Percentiles rank a stretch among this genome's conserved stretches.
Evolutionary conservation across 2,113 vertebrate species (phyloP).

Genomic region (Trachemys scripta): DNA sequence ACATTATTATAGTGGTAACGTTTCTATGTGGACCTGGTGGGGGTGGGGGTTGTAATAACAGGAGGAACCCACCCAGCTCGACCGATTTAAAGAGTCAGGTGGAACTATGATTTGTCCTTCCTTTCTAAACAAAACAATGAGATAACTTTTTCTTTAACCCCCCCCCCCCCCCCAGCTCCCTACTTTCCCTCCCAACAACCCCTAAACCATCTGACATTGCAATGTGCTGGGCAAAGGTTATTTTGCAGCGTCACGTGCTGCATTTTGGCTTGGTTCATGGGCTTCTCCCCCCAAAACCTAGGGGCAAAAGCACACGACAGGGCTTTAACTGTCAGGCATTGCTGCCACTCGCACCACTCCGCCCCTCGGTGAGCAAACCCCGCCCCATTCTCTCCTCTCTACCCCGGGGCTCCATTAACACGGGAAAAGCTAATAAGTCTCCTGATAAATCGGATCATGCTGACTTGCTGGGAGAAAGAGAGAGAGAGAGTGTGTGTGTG

Average conservation of each 20-base stretch:
- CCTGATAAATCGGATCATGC: neutral
- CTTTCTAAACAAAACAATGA: neutral
- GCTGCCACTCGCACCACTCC: neutral
- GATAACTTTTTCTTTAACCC: neutral
- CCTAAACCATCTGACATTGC: neutral
- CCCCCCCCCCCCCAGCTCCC: neutral
- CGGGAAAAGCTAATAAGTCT: neutral
- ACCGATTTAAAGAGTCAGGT: neutral
- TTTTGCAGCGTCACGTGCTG: neutral
- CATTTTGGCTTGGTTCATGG: neutral
- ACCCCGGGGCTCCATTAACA: neutral
- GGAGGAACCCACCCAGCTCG: fast-evolving
- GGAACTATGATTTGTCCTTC: neutral
- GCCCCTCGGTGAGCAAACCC: neutral
- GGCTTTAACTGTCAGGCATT: neutral
- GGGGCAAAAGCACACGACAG: neutral
- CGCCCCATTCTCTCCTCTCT: neutral
- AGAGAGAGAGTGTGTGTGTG: too few species aligned
- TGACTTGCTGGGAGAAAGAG: neutral
- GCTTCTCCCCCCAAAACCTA: neutral
- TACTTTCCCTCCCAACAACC: neutral
- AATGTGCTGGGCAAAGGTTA: fast-evolving
- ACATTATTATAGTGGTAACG: neutral
- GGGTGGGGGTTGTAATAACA: fast-evolving
- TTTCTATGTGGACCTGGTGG: neutral